Conservation (phyloP, 1,140 invertebrate genomes). For the Sitophilus oryzae region DNA sequence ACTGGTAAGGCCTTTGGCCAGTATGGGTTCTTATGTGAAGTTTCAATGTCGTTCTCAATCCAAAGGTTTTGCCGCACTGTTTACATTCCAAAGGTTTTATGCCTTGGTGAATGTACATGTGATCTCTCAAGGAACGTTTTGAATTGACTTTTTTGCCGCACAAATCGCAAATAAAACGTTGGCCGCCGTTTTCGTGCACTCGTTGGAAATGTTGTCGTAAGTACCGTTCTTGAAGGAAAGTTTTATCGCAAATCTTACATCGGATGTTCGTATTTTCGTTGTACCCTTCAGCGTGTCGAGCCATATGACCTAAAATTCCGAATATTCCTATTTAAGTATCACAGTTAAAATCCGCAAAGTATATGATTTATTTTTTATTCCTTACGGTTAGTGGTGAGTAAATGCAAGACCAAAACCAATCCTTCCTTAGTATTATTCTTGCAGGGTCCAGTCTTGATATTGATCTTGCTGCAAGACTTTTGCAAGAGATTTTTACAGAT, state of each 20-base stretch:
- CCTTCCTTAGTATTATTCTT: too few species aligned
- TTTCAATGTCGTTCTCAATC: constrained; percentile 43
- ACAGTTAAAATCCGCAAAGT: too few species aligned
- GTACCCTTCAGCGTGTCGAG: constrained; percentile 29
- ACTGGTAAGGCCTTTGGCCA: constrained; percentile 69
- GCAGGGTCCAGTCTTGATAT: too few species aligned
- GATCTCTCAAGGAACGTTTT: constrained; percentile 30
- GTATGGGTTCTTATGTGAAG: constrained; percentile 72
- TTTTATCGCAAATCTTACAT: constrained; percentile 47
- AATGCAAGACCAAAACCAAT: too few species aligned
- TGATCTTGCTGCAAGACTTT: too few species aligned
- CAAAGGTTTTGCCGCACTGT: constrained; percentile 32
- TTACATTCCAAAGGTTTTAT: constrained; percentile 38
- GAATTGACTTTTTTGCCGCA: constrained; percentile 35
- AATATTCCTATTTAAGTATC: too few species aligned
- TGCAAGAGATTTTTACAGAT: too few species aligned
- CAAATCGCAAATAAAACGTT: constrained; percentile 31
- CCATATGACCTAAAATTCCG: constrained; percentile 31
- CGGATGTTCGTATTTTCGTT: constrained; percentile 42
- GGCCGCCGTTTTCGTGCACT: constrained; percentile 32
- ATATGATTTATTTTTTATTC: too few species aligned
- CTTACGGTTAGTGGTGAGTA: too few species aligned
- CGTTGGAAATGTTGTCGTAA: constrained; percentile 30
- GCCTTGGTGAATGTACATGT: constrained; percentile 34
- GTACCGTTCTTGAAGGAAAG: constrained; percentile 34